Base-by-base conservation (phyloP, 2,888 invertebrate species). In the Drosophila infuscata region DNA sequence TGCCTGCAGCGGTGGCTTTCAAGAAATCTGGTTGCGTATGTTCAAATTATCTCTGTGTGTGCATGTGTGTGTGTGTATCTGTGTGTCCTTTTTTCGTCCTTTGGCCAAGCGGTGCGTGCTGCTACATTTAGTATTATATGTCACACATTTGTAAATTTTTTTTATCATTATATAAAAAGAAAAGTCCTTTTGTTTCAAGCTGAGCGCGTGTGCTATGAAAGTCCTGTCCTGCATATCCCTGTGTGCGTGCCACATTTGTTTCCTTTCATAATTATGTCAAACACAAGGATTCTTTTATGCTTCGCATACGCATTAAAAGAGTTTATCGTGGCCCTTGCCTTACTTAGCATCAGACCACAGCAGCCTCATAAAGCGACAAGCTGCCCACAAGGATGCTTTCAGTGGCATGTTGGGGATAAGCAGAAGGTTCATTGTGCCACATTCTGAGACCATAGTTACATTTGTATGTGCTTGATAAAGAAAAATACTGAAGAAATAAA, bases 241-340 rank as follows among this genome's bases (percentile, higher is more conserved):
- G 74, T 79, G 78, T 78, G 71, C 53, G 63, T 79, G 83, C 58
- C 83, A 81, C 81, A 89, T 88, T 86, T 88, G 86, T 81, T 83
- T 89, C 82, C 81, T 83, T 90, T 90, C 84, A 75, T 89, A 89
- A 88, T 87, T 88, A 88, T 91, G 91, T 90, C 90, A 91, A 88
- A 77, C 83, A 89, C 90, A 90, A 89, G 82, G 80, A 86, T 86
- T 87, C 80, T 76, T 79, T 81, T 88, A 85, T 89, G 71, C 71
- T 68, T 56, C 51, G 60, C 59, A 67, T n/a, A 59, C 75, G 60
- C 64, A 76, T 70, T 73, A 73, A 79, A 79, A 76, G 86, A 81
- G 76, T 83, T 84, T 86, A 84, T 84, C 84, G 68, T 70, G 56
- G 32, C 59, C 66, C 63, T 74, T 66, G 59, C 59, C 62, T 68